Evolutionary conservation across 1,140 invertebrate species (phyloP), one percentile per base, ranked within the genome.

Genomic region (Aphaenogaster floridana): DNA sequence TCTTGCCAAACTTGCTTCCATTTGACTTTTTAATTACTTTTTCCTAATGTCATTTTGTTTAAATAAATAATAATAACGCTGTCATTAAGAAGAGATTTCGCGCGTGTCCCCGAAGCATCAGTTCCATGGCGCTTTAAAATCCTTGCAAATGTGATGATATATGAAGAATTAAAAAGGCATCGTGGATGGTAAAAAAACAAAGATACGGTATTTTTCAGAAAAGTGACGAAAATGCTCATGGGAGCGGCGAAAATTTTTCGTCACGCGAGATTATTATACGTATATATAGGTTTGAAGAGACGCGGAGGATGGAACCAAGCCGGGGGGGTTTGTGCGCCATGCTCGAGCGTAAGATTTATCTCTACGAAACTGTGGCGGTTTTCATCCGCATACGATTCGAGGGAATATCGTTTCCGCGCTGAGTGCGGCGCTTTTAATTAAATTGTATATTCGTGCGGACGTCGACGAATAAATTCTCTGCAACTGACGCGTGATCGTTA

Each of bases 341-440:
- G 68, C 21, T 59, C 28, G 68, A 61, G 74, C 9, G 39, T 57
- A 81, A 86, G 85, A 90, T 90, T 90, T 91, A 90, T 91, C 86
- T 69, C 69, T 36, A 66, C 71, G 48, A 86, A 90, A 88, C 86
- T 79, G 39, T 21, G 34, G 28, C 28, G 64, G 50, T 61, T 59
- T 8, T 42, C 54, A 54, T n/a, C 59, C 54, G 80, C 80, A 63
- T 48, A 34, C 80, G 69, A 84, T 84, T 76, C 80, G 42, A 76
- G 80, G 69, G 88, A 88, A 88, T 90, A 90, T 90, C 89, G 79
- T 69, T 90, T 79, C 88, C 36, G 64, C 74, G 83, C 48, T 48
- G 59, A 78, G 63, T 68, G 88, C 59, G 88, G 36, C 48, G 89
- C 74, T 88, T 90, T 90, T 90, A 90, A 90, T 90, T 90, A 90